Base-by-base conservation (phyloP, 2,113 vertebrate species). In the Colossoma macropomum region DNA sequence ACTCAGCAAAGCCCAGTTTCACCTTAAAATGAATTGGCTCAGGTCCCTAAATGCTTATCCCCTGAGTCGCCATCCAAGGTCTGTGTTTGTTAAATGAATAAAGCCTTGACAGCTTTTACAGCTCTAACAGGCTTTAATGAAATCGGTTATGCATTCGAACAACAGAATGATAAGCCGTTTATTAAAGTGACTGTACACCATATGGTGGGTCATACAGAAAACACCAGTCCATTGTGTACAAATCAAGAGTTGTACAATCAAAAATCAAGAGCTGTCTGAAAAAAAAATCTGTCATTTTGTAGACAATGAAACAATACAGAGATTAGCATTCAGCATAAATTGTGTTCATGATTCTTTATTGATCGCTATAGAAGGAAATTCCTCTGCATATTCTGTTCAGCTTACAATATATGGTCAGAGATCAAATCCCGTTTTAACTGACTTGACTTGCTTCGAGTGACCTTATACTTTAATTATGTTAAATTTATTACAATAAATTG, bases 251-350 rank as follows among this genome's bases (percentile, higher is more conserved):
- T n/a, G n/a, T n/a, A n/a, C n/a, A n/a, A n/a, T n/a, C n/a, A 21
- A 7, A 38, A 41, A 60, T 12, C 25, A 45, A 60, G 45, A 72
- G 38, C 79, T 59, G 59, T n/a, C 32, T n/a, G n/a, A 27, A 80
- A 70, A 11, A 69, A 34, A 50, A 70, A 48, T 70, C 38, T 62
- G 66, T 75, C 45, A 38, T 83, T 65, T n/a, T 84, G 69, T 50
- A 59, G 28, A 45, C 25, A 7, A 28, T 25, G 32, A 66, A 25
- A 75, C 23, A 52, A 71, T 1, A 50, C 1, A 50, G 19, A 16
- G 52, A 65, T 63, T 27, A 63, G n/a, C 25, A 63, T 28, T 4
- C 27, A 63, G 2, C 60, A 63, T 63, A 27, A 63, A 27, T 8
- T 9, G 25, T 63, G 60, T 11, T 12, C 12, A 2, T 63, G 25